Percentiles rank a stretch among this genome's conserved stretches.
phyloP scores from a whole-genome alignment of 2,113 vertebrate genomes.

The Chloropsis cyanopogon region DNA sequence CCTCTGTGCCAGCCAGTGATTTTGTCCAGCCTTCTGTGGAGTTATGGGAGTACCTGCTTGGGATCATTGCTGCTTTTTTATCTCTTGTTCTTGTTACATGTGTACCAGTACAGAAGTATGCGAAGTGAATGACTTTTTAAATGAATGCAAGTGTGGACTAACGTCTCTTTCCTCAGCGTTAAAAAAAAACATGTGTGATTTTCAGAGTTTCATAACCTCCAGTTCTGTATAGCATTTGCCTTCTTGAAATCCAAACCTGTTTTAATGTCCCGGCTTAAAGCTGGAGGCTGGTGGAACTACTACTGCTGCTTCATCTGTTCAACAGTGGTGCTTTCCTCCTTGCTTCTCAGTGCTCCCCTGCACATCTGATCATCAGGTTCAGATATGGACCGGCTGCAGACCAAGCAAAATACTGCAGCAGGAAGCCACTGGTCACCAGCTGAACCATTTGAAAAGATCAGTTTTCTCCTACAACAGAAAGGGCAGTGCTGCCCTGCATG shows the following conservation, averaged over 20 bases:
- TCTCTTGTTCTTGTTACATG: neutral
- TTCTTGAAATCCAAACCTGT: neutral
- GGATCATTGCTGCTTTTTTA: neutral
- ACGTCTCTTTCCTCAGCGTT: neutral
- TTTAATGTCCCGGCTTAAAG: neutral
- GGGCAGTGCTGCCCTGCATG: neutral
- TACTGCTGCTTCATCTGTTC: neutral
- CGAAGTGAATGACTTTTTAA: neutral
- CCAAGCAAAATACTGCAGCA: neutral
- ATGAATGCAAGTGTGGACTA: neutral
- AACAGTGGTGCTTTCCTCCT: fast-evolving
- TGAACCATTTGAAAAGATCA: neutral
- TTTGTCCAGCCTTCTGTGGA: neutral
- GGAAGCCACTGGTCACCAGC: neutral
- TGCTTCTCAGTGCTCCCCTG: fast-evolving
- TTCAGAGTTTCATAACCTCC: neutral
- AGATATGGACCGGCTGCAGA: neutral
- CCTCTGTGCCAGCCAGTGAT: fast-evolving
- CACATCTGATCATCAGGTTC: neutral
- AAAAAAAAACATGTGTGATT: neutral
- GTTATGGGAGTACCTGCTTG: fast-evolving
- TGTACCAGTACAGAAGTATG: neutral
- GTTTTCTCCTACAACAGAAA: neutral
- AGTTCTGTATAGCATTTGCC: neutral
- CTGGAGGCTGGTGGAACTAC: neutral